Evolutionary conservation across 2,113 vertebrate species (phyloP), one percentile per base, ranked within the genome.

Genomic region (Chlamydotis undulata): DNA sequence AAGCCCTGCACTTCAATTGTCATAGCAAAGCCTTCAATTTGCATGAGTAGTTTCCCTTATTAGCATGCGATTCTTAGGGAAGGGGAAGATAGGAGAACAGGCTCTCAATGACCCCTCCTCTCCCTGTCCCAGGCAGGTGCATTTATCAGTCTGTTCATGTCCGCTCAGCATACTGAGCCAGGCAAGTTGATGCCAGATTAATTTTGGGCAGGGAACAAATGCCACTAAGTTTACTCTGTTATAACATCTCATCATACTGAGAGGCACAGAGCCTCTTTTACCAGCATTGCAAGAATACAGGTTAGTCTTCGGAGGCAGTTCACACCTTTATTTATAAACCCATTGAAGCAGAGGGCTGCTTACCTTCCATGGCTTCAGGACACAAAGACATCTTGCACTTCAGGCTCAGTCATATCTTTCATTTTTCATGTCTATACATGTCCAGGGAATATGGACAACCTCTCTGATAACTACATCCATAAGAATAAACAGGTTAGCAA

Each of bases 31-130:
- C 26, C 59, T 33, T 57, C 19, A 6, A 3, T 41, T 39, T 71
- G 29, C 49, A 52, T 18, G 25, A 33, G 26, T 33, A 11, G 7
- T 47, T 63, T 53, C 23, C 37, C 23, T 43, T 24, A 59, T 26
- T 17, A 35, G 18, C 4, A 2, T 7, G 7, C 16, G 28, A 77
- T n/a, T 63, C 49, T 41, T 33, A 43, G 17, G 29, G 39, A 69
- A 61, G 4, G 2, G 9, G 24, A 9, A 83, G 26, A 25, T 47
- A 33, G 17, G 25, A 83, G 73, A 17, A 39, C 22, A 24, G n/a
- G 13, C 3, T 39, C 52, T 35, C 5, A 1, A 2, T 3, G 12
- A 50, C 24, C 2, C 7, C 16, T 9, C 41, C 41, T 61, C 10
- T 47, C 45, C 19, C 14, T 52, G 23, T 57, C 33, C 41, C 47